These are phyloP conservation scores for Timema cristinae DNA, from an alignment of 2,888 invertebrate genomes.

Conservation along the genomic window DNA sequence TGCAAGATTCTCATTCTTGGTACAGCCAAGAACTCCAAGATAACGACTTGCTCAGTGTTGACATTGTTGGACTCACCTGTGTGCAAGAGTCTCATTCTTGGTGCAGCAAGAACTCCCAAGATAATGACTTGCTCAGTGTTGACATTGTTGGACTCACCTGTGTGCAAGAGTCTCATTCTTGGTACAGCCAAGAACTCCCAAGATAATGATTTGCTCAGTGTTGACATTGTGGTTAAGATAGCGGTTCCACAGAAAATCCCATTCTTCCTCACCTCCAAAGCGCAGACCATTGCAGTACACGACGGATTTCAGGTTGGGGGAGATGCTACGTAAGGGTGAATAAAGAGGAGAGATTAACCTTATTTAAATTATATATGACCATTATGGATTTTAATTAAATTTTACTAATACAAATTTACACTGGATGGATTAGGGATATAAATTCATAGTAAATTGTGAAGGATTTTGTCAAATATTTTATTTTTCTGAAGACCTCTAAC, in stretches of 20 bases:
- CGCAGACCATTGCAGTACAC: slow-evolving; percentile 71
- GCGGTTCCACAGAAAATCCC: slow-evolving; percentile 69
- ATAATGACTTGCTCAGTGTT: slow-evolving; percentile 61
- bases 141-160: slow-evolving; percentile 46
- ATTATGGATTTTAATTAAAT: not conserved
- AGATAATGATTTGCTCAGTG: slow-evolving; percentile 60
- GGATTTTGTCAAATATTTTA: not conserved
- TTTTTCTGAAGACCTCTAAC: too few relatives aligned
- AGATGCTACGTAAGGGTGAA: slow-evolving; percentile 43
- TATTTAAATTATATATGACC: not conserved
- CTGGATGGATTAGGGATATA: not conserved
- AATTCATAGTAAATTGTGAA: not conserved
- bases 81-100: slow-evolving; percentile 50
- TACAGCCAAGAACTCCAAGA: slow-evolving; percentile 67
- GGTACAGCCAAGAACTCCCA: slow-evolving; percentile 65
- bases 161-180: slow-evolving; percentile 51
- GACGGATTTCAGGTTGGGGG: slow-evolving; percentile 63
- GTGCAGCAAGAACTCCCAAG: slow-evolving; percentile 66
- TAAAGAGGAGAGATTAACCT: not conserved
- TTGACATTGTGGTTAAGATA: slow-evolving; percentile 64
- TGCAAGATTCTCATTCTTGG: slow-evolving; percentile 52
- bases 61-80: slow-evolving; percentile 52
- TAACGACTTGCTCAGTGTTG: slow-evolving; percentile 62
- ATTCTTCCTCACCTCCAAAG: slow-evolving; percentile 63
- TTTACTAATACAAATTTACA: too few relatives aligned